Conservation (phyloP, 2,797 vertebrate species). For the Gadopsis marmoratus region DNA sequence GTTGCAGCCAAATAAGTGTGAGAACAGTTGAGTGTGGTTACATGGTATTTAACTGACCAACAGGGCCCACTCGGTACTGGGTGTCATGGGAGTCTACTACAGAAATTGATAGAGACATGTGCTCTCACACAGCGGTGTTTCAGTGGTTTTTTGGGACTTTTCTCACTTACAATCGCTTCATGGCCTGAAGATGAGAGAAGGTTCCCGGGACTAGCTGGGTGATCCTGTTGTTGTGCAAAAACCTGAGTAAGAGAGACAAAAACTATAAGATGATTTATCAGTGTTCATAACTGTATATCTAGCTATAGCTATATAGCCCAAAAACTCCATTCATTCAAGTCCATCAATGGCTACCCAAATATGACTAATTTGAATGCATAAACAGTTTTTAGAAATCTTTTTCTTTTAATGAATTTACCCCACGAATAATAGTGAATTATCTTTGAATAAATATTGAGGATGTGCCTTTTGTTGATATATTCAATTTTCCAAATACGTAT, state of each 20-base stretch:
- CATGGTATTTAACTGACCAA: conserved; percentile 35
- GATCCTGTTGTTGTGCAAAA: conserved; percentile 99
- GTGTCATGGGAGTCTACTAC: conserved; percentile 24
- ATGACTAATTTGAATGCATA: conserved; percentile 1
- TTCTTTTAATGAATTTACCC: background rate
- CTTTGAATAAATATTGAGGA: background rate
- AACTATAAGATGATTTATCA: background rate
- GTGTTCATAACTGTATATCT: background rate
- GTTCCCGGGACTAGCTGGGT: conserved; percentile 94
- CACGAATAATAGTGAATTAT: conserved; percentile 5
- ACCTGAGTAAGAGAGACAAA: conserved; percentile 82
- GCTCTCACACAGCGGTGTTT: conserved; percentile 28
- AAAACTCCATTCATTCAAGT: background rate
- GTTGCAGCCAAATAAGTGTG: conserved; percentile 32
- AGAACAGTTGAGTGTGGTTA: conserved; percentile 42
- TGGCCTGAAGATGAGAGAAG: conserved; percentile 93
- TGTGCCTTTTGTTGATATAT: conserved; percentile 31
- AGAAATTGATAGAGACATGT: conserved; percentile 31
- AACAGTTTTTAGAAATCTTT: background rate
- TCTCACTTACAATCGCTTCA: conserved; percentile 97
- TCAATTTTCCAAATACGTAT: conserved; percentile 46
- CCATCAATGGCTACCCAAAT: background rate
- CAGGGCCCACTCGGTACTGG: conserved; percentile 22
- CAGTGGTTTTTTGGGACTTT: conserved; percentile 10
- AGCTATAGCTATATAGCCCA: background rate